A percentile compares a stretch with the other conserved stretches of the same genome.
These are phyloP conservation scores for Cacatua alba DNA, from an alignment of 2,113 vertebrate genomes.

Conservation along the genomic window DNA sequence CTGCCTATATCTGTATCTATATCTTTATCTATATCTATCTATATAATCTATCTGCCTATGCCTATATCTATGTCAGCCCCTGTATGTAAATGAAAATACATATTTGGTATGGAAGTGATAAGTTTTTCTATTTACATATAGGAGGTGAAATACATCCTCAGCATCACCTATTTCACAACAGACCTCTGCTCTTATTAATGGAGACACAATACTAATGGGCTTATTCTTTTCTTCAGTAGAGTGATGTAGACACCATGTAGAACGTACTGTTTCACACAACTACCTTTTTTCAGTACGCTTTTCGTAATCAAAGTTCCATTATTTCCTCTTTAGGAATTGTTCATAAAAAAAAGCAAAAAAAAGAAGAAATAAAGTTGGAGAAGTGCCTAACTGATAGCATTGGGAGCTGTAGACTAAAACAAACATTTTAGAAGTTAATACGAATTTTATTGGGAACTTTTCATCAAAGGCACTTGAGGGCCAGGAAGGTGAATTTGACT, in stretches of 20 bases:
- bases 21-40: no score
- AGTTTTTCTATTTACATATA: neutral
- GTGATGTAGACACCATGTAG: conserved; percentile 20
- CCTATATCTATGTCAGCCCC: neutral
- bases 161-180: neutral
- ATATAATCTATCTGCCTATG: neutral
- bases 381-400: neutral
- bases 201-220: neutral
- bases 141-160: neutral
- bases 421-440: neutral
- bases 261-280: neutral
- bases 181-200: neutral
- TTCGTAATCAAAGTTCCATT: neutral
- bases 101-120: neutral
- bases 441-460: neutral
- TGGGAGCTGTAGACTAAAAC: neutral
- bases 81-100: neutral
- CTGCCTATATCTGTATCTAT: neutral
- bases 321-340: conserved; percentile 20
- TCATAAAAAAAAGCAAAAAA: neutral
- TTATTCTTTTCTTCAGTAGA: conserved; percentile 30
- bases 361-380: rapidly evolving
- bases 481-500: neutral
- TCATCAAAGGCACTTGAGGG: neutral
- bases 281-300: neutral